These are phyloP conservation scores for Aphis gossypii DNA, from an alignment of 1,140 invertebrate genomes.

Conservation along the genomic window DNA sequence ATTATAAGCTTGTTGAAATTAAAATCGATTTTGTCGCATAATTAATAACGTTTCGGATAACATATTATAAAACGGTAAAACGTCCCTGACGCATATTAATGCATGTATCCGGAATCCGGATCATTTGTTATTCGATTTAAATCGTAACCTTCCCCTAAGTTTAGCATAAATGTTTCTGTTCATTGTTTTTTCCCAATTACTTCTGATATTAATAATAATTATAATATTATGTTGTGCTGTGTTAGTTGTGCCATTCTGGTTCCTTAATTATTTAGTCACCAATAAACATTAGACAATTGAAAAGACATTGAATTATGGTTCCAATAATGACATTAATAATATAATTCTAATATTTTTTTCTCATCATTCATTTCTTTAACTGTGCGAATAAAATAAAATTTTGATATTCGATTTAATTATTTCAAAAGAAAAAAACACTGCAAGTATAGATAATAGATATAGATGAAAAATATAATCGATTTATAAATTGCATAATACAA, in stretches of 20 bases:
- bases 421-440: neutral
- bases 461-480: too few species aligned
- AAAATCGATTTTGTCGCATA: neutral
- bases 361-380: neutral
- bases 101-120: neutral
- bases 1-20: constrained; percentile 7
- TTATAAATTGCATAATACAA: too few species aligned
- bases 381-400: neutral
- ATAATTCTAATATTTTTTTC: neutral
- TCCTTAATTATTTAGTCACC: neutral
- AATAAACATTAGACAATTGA: neutral
- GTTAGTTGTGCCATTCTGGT: neutral
- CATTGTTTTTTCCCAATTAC: neutral
- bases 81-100: constrained; percentile 17
- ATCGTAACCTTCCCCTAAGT: neutral
- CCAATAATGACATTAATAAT: neutral
- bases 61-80: neutral
- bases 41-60: neutral
- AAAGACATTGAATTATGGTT: neutral
- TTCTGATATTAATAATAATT: constrained; percentile 3
- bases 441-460: too few species aligned
- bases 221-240: neutral
- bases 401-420: neutral
- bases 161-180: neutral
- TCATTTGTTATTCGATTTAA: constrained; percentile 10